Base-by-base conservation (phyloP, 1,140 invertebrate species). In the Dreissena polymorpha region DNA sequence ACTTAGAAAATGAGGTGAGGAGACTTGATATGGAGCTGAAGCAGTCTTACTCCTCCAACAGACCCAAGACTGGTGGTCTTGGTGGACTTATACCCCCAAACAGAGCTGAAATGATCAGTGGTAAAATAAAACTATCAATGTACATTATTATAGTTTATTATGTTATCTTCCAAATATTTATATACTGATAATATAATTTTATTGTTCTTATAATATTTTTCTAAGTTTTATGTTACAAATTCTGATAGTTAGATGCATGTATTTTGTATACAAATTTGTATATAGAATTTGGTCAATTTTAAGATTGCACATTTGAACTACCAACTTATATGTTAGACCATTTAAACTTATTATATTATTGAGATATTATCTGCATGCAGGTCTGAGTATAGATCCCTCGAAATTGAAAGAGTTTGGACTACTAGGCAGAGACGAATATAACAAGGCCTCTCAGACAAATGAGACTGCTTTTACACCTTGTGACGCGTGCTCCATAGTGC, bases 401-500 rank as follows among this genome's bases (percentile, higher is more conserved):
- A 64, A 83, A 25, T 39, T 83, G 23, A 69, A 77, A n/a, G 53
- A 76, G 27, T 83, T 70, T 70, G 74, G 81, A 51, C 13, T 74
- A 25, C 53, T 89, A 16, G 71, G 88, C 7, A 85, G 86, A 76
- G 92, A 93, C 67, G 86, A 86, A 25, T 90, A 86, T 75, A 90
- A 89, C 70, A 92, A 92, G 86, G 85, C 87, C 23, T 88, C 86
- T 70, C 92, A 93, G 86, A 93, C 92, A 27, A 80, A 85, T 27
- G 92, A 93, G 69, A 91, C 92, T 12, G 90, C 90, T 0, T 92
- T 93, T 87, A 88, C 92, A 1, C 91, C 92, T 21, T 93, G 92
- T 87, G 91, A 92, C 64, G 87, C 91, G 7, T 93, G 92, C 84
- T 85, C 87, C 55, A 68, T 88, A 10, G 91, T 92, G 57, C 92